Evolutionary conservation across 1,140 invertebrate genomes (phyloP), one percentile per base, ranked within the genome.

Genomic region (Psilanteris sp.): DNA sequence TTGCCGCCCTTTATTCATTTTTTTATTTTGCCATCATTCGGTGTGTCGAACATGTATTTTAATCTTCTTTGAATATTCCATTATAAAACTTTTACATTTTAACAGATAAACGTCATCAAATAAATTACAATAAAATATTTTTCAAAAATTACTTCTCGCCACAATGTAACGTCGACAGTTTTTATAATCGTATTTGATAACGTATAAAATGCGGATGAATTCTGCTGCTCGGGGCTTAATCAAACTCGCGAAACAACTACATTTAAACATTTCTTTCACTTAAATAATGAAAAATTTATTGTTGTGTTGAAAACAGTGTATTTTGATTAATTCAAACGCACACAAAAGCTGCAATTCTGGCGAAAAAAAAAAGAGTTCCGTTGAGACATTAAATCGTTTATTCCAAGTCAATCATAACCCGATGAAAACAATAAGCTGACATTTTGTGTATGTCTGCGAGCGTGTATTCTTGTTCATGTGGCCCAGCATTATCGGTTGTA

Each of bases 371-470:
- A 37, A 39, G 20, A 4, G 31, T 41, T 37, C 43, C 54, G 46
- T 13, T 16, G 31, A 48, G 32, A 52, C 34, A 55, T 67, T 67
- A 59, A n/a, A 44, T 72, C 57, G 36, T 67, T 76, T 72, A 61
- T 72, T 64, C 59, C 55, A 37, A 74, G 52, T 75, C 71, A 74
- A 75, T 78, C 54, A 75, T 79, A 79, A 61, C 36, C 62, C 11
- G 46, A 64, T 64, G 66, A 78, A 75, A 79, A 79, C 68, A 79
- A 79, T 77, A 62, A 77, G 62, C 54, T 57, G 22, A 27, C 20
- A 67, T 64, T 48, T 64, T 50, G n/a, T 48, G 15, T 20, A 29
- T 4, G 34, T 59, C 37, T 61, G 31, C 22, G 43, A 13, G 52
- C 29, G 36, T n/a, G 41, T 57, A 61, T 72, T 57, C 59, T 62